Evolutionary conservation across 2,113 vertebrate genomes (phyloP).

Genomic region (Clarias magur): DNA sequence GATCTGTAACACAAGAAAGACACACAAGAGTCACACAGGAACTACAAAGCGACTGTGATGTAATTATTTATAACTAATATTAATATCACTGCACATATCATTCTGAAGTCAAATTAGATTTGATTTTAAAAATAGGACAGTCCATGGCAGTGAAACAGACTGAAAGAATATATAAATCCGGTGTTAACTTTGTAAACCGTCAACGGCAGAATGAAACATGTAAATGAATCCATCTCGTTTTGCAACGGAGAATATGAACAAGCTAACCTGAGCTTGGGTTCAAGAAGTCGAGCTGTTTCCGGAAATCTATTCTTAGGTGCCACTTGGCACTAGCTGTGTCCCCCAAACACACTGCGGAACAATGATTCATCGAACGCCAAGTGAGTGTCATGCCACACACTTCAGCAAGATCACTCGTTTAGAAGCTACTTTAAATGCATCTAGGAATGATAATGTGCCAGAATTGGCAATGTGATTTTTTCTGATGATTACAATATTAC

Average conservation of each 20-base stretch:
- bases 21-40: conserved; percentile 2
- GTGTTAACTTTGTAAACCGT: background rate
- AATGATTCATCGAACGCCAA: conserved; percentile 42
- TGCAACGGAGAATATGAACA: conserved; percentile 27
- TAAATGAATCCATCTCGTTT: conserved; percentile 45
- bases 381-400: conserved; percentile 32
- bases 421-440: conserved; percentile 40
- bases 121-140: background rate
- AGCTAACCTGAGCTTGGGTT: conserved; percentile 40
- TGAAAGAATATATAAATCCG: conserved; percentile 10
- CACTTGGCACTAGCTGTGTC: conserved; percentile 43
- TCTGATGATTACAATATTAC: background rate
- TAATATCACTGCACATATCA: background rate
- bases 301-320: conserved; percentile 52
- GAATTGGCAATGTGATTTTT: background rate
- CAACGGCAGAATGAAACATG: conserved; percentile 48
- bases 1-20: conserved; percentile 70
- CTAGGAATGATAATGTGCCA: background rate
- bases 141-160: background rate
- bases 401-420: conserved; percentile 23
- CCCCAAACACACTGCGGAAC: conserved; percentile 43
- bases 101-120: background rate
- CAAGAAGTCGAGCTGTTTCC: conserved; percentile 52
- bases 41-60: background rate
- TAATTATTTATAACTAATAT: background rate